Percentiles rank a stretch among this genome's conserved stretches.
Evolutionary conservation across 2,888 invertebrate species (phyloP).

Genomic region (Epinotia nisella): DNA sequence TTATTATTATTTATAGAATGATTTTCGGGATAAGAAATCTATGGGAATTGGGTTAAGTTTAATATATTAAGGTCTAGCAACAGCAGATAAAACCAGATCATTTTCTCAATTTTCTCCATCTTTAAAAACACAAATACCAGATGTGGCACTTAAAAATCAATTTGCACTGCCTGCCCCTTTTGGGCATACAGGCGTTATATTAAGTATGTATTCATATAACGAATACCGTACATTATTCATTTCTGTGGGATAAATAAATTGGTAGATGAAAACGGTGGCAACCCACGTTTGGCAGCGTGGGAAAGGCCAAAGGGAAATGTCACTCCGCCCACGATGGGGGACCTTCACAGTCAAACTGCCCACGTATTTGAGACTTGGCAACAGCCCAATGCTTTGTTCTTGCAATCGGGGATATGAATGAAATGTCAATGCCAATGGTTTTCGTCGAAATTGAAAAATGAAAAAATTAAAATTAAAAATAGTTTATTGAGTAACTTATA

Average conservation of each 20-base stretch:
- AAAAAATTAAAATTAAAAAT: too few species aligned
- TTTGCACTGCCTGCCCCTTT: too few species aligned
- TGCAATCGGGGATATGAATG: neutral
- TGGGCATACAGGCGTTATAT: neutral
- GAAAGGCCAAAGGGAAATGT: constrained; percentile 29
- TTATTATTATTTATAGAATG: too few species aligned
- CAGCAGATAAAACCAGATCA: too few species aligned
- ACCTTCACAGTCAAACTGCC: neutral
- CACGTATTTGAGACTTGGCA: constrained; percentile 1
- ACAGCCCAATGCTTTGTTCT: neutral
- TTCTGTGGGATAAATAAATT: neutral
- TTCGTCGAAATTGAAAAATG: neutral
- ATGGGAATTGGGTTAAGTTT: too few species aligned
- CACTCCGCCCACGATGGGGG: constrained; percentile 20
- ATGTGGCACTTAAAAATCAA: too few species aligned
- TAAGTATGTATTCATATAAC: neutral
- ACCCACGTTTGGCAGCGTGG: neutral
- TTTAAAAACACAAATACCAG: too few species aligned
- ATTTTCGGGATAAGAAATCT: too few species aligned
- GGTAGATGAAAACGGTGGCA: neutral
- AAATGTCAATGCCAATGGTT: constrained; percentile 2
- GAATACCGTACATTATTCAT: neutral
- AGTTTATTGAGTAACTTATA: too few species aligned
- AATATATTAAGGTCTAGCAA: too few species aligned
- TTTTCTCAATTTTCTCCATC: too few species aligned